Evolutionary conservation across 2,797 vertebrate species (phyloP), one percentile per base, ranked within the genome.

Genomic region (Propithecus deckenii): DNA sequence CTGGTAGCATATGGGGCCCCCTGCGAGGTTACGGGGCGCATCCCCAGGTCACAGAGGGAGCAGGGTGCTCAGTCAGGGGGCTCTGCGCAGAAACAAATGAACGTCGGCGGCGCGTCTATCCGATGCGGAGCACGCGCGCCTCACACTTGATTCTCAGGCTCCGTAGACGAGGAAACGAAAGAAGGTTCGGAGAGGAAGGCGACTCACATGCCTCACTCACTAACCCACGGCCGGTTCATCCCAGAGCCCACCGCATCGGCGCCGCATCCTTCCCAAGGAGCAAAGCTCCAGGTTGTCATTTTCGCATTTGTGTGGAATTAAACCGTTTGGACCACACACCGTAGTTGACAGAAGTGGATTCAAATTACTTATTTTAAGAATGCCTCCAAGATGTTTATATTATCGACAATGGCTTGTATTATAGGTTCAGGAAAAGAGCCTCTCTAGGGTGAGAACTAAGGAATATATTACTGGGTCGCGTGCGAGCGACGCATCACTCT

Each of bases 51-150:
- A 1, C 4, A 4, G 28, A 7, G 5, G 41, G 14, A 11, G 17
- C 5, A 6, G 35, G 18, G 6, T 20, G 4, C 17, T 1, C 2
- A 18, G 10, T 0, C 2, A 18, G 2, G 0, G 11, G 65, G 4
- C 18, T 7, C 3, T 5, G 0, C 13, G 4, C 25, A 4, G 57
- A 35, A 13, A 48, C 4, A 7, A 32, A 32, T 0, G 7, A 9
- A 32, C 2, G 3, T 18, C 1, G 23, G 30, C 10, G 12, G 22
- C 1, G 4, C 30, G 1, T 28, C 2, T 23, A 1, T 35, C 48
- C 2, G 55, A 5, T 17, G 0, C 0, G 3, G 23, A 11, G 28
- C 25, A 1, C 3, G 0, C 1, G 0, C 23, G 2, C 30, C 52
- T 18, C 18, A 32, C 6, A 13, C 2, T 5, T 1, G 11, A 43